Conservation (phyloP, 1,140 invertebrate genomes). For the Sycobia sp. region DNA sequence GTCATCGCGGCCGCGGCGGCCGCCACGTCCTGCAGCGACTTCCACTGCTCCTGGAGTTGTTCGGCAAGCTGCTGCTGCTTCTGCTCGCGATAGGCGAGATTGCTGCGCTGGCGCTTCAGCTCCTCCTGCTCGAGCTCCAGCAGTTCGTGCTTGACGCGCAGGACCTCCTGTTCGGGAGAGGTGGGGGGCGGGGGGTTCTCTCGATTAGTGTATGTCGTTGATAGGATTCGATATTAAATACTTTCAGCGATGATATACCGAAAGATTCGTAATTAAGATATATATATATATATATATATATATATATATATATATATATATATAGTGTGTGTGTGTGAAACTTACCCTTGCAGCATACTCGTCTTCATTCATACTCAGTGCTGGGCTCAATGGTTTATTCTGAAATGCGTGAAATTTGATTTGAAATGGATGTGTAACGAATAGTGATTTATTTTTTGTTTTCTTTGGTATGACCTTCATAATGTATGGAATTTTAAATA, state of each 20-base stretch:
- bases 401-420: constrained; percentile 15
- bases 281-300: too few relatives aligned
- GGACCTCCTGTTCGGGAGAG: constrained; percentile 71
- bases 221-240: not conserved
- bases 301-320: too few relatives aligned
- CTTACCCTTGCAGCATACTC: constrained; percentile 55
- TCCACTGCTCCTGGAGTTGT: constrained; percentile 58
- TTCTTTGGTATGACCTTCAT: too few relatives aligned
- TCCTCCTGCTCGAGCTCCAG: constrained; percentile 78
- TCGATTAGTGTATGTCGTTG: not conserved
- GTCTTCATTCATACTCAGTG: constrained; percentile 45
- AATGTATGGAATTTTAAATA: too few relatives aligned
- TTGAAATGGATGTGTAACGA: too few relatives aligned
- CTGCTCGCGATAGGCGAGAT: constrained; percentile 68
- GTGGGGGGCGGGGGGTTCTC: too few relatives aligned
- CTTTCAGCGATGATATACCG: too few relatives aligned
- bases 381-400: constrained; percentile 17
- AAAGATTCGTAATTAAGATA: too few relatives aligned
- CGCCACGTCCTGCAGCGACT: constrained; percentile 56
- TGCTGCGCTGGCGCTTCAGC: constrained; percentile 74
- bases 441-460: too few relatives aligned
- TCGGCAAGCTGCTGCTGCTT: constrained; percentile 55
- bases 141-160: constrained; percentile 77
- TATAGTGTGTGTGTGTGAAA: not conserved
- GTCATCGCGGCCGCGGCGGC: too few relatives aligned